Conservation (phyloP, 2,888 invertebrate genomes). For the Sphinx pinastri region DNA sequence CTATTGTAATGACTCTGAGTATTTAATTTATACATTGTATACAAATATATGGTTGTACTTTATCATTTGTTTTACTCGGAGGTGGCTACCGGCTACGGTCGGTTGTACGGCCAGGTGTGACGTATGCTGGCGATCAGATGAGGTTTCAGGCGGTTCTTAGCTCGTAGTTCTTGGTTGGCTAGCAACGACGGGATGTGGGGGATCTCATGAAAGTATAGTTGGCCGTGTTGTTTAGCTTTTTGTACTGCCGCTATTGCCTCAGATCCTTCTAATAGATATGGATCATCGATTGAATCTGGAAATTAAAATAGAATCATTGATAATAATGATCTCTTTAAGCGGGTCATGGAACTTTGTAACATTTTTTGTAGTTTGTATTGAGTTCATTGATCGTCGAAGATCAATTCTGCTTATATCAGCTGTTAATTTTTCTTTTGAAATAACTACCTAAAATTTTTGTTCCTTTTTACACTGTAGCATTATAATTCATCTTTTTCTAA, state of each 20-base stretch:
- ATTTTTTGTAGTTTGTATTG: no score
- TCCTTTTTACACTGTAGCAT: no score
- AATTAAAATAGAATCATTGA: background rate
- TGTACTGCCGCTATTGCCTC: constrained; percentile 83
- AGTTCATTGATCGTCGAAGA: no score
- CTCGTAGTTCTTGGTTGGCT: constrained; percentile 84
- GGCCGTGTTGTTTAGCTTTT: constrained; percentile 81
- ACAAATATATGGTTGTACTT: constrained; percentile 47
- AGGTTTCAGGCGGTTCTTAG: constrained; percentile 83
- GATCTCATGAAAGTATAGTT: constrained; percentile 86
- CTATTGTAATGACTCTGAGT: constrained; percentile 46
- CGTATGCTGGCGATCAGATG: constrained; percentile 86
- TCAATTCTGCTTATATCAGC: no score
- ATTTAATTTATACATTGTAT: constrained; percentile 46
- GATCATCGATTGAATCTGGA: constrained; percentile 62
- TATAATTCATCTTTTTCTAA: no score
- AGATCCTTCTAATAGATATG: constrained; percentile 84
- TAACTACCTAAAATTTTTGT: no score
- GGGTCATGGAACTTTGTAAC: no score
- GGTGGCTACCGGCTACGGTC: constrained; percentile 64
- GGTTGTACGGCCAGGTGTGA: constrained; percentile 83
- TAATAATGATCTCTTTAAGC: no score
- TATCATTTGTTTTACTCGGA: constrained; percentile 42
- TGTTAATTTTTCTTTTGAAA: no score
- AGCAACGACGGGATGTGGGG: constrained; percentile 86